Evolutionary conservation across 2,797 vertebrate species (phyloP).

Genomic region (Eurystomus glaucurus): DNA sequence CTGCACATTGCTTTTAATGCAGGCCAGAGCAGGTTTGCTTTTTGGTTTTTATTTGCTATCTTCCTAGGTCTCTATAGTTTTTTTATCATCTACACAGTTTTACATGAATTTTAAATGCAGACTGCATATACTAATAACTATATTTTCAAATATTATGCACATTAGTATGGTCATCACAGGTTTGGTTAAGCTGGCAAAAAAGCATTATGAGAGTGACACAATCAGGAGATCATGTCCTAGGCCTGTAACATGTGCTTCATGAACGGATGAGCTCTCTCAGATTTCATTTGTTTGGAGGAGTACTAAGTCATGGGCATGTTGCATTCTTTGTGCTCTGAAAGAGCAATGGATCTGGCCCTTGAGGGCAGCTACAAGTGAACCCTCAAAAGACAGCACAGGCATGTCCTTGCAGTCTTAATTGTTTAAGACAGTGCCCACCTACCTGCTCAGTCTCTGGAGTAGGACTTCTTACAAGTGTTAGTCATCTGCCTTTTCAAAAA

Average conservation of each 20-base stretch:
- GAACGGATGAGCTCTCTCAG: not conserved
- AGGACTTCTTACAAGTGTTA: not conserved
- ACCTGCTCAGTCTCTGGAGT: not conserved
- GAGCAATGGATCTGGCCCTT: not conserved
- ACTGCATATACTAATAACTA: not conserved
- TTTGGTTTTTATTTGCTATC: not conserved
- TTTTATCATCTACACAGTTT: not conserved
- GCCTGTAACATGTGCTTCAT: not conserved
- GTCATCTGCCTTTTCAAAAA: not conserved
- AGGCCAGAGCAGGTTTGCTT: not conserved
- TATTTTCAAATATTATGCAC: not conserved
- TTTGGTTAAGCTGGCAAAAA: not conserved
- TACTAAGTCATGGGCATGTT: not conserved
- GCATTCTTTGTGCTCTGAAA: not conserved
- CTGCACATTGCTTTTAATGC: not conserved
- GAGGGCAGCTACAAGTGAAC: not conserved
- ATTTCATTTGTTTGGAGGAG: not conserved
- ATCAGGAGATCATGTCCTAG: not conserved
- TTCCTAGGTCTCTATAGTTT: not conserved
- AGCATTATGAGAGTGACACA: accelerated
- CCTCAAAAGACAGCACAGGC: not conserved
- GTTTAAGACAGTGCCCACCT: not conserved
- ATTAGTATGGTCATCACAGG: not conserved
- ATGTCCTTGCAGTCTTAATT: not conserved
- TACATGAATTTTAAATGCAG: not conserved